These are phyloP conservation scores for Amiota mariae DNA, from an alignment of 2,888 invertebrate genomes.

Conservation along the genomic window DNA sequence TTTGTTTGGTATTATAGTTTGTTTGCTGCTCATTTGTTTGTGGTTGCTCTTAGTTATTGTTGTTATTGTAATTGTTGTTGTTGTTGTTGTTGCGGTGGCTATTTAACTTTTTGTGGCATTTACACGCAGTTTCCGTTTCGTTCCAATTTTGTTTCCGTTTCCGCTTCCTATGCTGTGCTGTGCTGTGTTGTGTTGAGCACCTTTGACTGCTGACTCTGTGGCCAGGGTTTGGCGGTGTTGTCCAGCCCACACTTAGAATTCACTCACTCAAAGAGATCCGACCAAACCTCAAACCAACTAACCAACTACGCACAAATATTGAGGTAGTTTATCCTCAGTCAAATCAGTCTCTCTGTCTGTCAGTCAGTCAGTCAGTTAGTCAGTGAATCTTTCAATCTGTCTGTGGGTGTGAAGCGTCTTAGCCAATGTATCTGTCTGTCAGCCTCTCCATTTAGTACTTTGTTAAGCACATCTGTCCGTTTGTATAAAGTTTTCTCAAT, in stretches of 20 bases:
- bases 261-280: no score
- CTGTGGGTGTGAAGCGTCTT: background rate
- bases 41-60: background rate
- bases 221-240: no score
- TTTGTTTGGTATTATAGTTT: background rate
- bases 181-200: background rate
- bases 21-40: background rate
- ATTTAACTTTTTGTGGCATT: slow-evolving; percentile 18
- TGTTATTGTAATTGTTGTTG: background rate
- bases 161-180: background rate
- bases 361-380: background rate
- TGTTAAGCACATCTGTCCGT: background rate
- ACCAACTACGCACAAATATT: no score
- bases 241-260: no score
- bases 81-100: background rate
- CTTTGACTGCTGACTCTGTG: background rate
- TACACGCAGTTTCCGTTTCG: slow-evolving; percentile 16
- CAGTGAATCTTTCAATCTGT: background rate
- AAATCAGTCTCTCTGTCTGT: background rate
- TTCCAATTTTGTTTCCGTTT: slow-evolving; percentile 11
- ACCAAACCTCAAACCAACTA: no score
- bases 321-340: no score
- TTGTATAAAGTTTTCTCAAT: background rate
- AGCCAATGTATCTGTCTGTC: background rate
- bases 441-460: background rate